Evolutionary conservation across 2,113 vertebrate species (phyloP).

Genomic region (Ifrita kowaldi): DNA sequence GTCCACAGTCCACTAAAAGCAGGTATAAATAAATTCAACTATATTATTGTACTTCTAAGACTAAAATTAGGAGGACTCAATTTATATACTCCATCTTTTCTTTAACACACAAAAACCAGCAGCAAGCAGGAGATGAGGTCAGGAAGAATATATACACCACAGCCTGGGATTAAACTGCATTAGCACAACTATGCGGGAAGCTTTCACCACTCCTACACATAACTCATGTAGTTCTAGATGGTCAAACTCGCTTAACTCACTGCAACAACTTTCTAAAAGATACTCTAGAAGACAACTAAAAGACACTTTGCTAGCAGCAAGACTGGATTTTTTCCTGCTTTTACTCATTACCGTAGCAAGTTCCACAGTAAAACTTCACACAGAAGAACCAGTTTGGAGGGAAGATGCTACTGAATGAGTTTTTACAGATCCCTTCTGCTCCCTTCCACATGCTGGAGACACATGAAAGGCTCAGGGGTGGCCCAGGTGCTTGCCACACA

Average conservation of each 20-base stretch:
- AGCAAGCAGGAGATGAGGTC: not conserved
- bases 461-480: not conserved
- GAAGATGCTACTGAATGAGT: not conserved
- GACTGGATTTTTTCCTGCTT: not conserved
- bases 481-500: not conserved
- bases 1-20: not conserved
- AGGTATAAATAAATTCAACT: not conserved
- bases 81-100: not conserved
- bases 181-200: not conserved
- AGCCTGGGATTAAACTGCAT: not conserved
- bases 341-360: constrained; percentile 6
- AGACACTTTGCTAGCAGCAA: not conserved
- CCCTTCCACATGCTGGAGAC: not conserved
- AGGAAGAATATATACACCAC: not conserved
- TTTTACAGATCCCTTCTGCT: not conserved
- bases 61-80: not conserved
- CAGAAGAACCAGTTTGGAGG: not conserved
- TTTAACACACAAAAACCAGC: not conserved
- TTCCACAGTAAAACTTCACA: not conserved
- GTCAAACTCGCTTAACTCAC: not conserved
- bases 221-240: not conserved
- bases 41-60: not conserved
- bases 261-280: not conserved
- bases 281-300: not conserved
- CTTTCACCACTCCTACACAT: not conserved